These are phyloP conservation scores for Etheostoma perlongum DNA, from an alignment of 2,797 vertebrate genomes.

Conservation along the genomic window DNA sequence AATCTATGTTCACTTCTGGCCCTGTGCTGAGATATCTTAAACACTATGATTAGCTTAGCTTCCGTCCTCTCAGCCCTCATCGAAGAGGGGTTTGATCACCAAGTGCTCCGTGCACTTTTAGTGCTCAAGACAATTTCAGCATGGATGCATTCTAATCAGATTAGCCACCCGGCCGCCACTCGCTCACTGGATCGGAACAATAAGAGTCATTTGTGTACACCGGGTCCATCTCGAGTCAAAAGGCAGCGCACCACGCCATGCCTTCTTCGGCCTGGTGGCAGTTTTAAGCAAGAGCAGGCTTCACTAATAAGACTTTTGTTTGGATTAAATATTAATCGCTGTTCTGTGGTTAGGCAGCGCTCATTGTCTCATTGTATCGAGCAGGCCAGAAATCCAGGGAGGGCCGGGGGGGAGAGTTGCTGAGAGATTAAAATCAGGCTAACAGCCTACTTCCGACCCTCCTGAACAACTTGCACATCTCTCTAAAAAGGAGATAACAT, in stretches of 20 bases:
- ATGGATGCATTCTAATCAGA: constrained; percentile 73
- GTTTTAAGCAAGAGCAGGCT: constrained; percentile 39
- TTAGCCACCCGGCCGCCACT: constrained; percentile 57
- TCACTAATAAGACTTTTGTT: constrained; percentile 76
- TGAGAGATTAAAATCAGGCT: constrained; percentile 48
- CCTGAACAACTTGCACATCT: constrained; percentile 30
- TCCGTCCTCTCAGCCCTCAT: constrained; percentile 74
- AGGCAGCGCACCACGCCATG: constrained; percentile 26
- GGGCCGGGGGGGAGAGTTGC: constrained; percentile 24
- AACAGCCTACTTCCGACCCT: constrained; percentile 19
- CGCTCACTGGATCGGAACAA: constrained; percentile 47
- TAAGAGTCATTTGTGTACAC: constrained; percentile 43
- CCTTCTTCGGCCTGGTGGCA: constrained; percentile 25
- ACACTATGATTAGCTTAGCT: constrained; percentile 73
- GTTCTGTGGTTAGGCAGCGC: constrained; percentile 42
- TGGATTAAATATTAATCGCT: constrained; percentile 76
- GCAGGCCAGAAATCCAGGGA: constrained; percentile 33
- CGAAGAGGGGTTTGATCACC: constrained; percentile 78
- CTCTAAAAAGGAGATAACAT: constrained; percentile 46
- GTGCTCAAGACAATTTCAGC: constrained; percentile 66
- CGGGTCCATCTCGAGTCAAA: constrained; percentile 26
- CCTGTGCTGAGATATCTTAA: constrained; percentile 64
- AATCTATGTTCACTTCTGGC: constrained; percentile 65
- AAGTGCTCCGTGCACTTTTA: constrained; percentile 20
- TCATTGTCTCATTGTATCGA: constrained; percentile 52